Percentiles rank a stretch among this genome's conserved stretches.
Conservation (phyloP, 2,797 vertebrate genomes). For the Amazonetta brasiliensis region DNA sequence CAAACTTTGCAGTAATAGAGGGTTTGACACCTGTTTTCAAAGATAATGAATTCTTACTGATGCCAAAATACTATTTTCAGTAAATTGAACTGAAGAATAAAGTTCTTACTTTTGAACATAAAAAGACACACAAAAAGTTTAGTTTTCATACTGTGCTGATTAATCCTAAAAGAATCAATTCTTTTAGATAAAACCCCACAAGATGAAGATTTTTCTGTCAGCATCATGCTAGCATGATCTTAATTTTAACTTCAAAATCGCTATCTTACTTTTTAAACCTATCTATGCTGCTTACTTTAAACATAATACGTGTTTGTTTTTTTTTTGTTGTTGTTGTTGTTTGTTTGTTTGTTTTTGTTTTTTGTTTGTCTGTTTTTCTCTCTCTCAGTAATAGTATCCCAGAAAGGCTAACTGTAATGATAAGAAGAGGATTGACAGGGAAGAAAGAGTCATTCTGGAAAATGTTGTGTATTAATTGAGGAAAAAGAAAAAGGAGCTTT, state of each 20-base stretch:
- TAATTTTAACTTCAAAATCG: neutral
- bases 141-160: neutral
- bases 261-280: neutral
- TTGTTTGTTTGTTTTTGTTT: no score
- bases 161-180: neutral
- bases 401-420: neutral
- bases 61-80: neutral
- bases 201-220: neutral
- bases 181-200: neutral
- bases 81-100: neutral
- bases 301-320: neutral
- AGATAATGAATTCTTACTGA: neutral
- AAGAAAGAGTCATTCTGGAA: neutral
- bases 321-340: neutral
- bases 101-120: neutral
- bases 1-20: neutral
- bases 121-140: neutral
- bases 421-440: neutral
- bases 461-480: neutral
- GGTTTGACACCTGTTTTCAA: neutral
- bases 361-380: no score
- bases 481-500: neutral
- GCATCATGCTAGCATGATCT: neutral
- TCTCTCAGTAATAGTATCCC: neutral
- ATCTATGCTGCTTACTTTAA: neutral